phyloP scores from a whole-genome alignment of 2,888 invertebrate species.

The Sarcophaga caerulescens region DNA sequence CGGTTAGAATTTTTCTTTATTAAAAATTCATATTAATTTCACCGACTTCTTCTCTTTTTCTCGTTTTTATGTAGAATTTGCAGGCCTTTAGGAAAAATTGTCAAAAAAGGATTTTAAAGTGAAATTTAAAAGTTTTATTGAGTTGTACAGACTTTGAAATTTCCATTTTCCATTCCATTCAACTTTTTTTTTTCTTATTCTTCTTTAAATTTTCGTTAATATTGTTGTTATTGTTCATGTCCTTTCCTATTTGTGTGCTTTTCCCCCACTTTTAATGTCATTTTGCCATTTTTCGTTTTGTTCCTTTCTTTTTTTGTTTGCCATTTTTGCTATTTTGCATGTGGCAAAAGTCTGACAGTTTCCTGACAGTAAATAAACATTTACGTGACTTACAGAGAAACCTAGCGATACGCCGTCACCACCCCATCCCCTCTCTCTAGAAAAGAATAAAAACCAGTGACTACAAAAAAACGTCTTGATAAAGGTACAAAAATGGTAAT shows the following conservation, averaged over 20 bases:
- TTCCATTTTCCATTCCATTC: neutral
- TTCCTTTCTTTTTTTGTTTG: neutral
- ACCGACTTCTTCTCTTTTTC: too few species aligned
- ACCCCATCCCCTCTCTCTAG: neutral
- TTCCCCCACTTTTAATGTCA: neutral
- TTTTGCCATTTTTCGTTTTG: slow-evolving; percentile 1
- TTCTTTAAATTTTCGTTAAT: too few species aligned
- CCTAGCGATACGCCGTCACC: too few species aligned
- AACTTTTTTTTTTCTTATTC: neutral
- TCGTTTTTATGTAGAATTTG: too few species aligned
- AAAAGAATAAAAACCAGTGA: neutral
- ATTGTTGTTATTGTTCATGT: neutral
- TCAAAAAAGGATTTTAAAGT: slow-evolving; percentile 31
- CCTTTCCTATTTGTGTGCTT: neutral
- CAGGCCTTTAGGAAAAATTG: too few species aligned
- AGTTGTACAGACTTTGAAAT: too few species aligned
- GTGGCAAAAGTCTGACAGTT: slow-evolving; percentile 55
- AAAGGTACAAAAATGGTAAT: slow-evolving; percentile 45
- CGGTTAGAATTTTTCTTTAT: too few species aligned
- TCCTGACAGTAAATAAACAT: slow-evolving; percentile 56
- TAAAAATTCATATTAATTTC: too few species aligned
- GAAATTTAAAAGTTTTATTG: neutral
- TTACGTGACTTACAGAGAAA: slow-evolving; percentile 59
- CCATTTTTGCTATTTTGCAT: slow-evolving; percentile 25
- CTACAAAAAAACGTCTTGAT: slow-evolving; percentile 9